Percentiles rank a stretch among this genome's conserved stretches.
These are phyloP conservation scores for Hyperoplus immaculatus DNA, from an alignment of 2,797 vertebrate species.

Conservation along the genomic window DNA sequence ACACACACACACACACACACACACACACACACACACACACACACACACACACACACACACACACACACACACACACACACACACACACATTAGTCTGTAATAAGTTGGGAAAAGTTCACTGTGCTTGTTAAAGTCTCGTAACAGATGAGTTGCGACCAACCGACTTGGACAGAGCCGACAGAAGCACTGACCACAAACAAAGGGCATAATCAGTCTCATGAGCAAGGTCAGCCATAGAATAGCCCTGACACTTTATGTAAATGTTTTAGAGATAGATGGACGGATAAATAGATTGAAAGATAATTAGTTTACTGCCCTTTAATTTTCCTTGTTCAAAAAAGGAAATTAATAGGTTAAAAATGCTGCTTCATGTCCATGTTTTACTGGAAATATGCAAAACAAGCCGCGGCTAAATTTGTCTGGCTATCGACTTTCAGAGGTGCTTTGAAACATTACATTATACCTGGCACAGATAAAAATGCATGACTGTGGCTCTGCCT, in stretches of 20 bases:
- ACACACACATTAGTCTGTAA: conserved; percentile 75
- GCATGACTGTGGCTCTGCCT: conserved; percentile 52
- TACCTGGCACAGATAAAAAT: conserved; percentile 59
- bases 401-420: conserved; percentile 11
- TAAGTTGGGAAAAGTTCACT: conserved; percentile 84
- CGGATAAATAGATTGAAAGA: neutral
- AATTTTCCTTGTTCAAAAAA: conserved; percentile 6
- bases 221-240: conserved; percentile 60
- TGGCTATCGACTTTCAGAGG: conserved; percentile 38
- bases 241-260: conserved; percentile 39
- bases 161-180: conserved; percentile 59
- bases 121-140: conserved; percentile 81
- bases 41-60: conserved; percentile 69
- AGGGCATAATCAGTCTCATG: conserved; percentile 46
- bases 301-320: conserved; percentile 1
- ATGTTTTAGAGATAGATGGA: conserved; percentile 36
- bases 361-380: neutral
- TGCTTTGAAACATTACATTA: conserved; percentile 33
- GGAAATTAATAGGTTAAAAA: neutral
- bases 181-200: conserved; percentile 71
- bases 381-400: conserved; percentile 40
- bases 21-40: conserved; percentile 70
- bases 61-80: conserved; percentile 70
- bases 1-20: conserved; percentile 70
- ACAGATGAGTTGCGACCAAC: conserved; percentile 69